Evolutionary conservation across 2,113 vertebrate species (phyloP).

Genomic region (human (Homo sapiens)): GRCh38 chr13:101008501-101009000

Average conservation of each 20-base stretch:
- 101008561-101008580: no score
- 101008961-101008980: background rate
- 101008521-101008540: background rate
- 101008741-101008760: background rate
- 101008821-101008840: background rate
- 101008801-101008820: background rate
- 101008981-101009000: background rate
- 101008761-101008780: background rate
- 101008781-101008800: background rate
- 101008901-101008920: background rate
- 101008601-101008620: no score
- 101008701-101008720: no score
- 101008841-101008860: background rate
- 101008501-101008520: background rate
- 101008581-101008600: no score
- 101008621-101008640: no score
- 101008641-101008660: no score
- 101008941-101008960: background rate
- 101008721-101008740: no score
- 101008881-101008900: background rate
- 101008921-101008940: background rate
- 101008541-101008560: background rate
- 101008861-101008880: background rate
- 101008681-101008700: no score
- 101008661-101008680: no score